Conservation (phyloP, 23 tunicate genomes). For the Phallusia fumigata region DNA sequence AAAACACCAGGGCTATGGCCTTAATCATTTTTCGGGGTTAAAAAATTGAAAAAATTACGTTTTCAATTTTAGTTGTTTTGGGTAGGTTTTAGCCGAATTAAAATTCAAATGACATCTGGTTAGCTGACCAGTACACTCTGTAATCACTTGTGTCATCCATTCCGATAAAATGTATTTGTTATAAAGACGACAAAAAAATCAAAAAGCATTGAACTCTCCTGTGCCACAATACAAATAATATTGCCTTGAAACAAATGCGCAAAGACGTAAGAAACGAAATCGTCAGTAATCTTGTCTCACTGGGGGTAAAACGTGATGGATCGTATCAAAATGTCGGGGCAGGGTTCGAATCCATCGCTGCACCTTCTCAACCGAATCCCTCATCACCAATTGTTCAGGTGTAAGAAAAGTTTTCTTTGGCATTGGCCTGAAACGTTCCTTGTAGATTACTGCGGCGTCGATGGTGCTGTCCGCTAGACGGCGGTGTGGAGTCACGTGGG, state of each 20-base stretch:
- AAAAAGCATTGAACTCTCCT: no score
- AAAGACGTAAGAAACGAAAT: background rate
- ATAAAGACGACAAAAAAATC: no score
- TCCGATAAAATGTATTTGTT: no score
- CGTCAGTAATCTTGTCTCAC: constrained; percentile 36
- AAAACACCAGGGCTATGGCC: no score
- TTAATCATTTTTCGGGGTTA: no score
- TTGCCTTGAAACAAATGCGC: background rate
- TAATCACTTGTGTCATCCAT: no score
- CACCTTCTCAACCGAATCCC: constrained; percentile 68
- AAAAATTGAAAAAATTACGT: no score
- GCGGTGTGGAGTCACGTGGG: background rate
- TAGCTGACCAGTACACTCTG: no score
- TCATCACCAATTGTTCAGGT: constrained; percentile 49
- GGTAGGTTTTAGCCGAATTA: background rate
- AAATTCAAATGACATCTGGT: background rate
- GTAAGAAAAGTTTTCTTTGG: constrained; percentile 21
- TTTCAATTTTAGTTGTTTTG: no score
- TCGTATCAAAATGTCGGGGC: constrained; percentile 53
- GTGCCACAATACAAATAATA: no score
- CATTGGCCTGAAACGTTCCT: background rate
- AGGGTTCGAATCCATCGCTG: constrained; percentile 60
- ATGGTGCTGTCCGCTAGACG: background rate
- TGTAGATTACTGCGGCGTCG: background rate
- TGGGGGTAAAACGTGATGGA: constrained; percentile 36